Percentiles rank a stretch among this genome's conserved stretches.
phyloP scores from a whole-genome alignment of 2,888 invertebrate genomes.

The Platypus cylindrus region DNA sequence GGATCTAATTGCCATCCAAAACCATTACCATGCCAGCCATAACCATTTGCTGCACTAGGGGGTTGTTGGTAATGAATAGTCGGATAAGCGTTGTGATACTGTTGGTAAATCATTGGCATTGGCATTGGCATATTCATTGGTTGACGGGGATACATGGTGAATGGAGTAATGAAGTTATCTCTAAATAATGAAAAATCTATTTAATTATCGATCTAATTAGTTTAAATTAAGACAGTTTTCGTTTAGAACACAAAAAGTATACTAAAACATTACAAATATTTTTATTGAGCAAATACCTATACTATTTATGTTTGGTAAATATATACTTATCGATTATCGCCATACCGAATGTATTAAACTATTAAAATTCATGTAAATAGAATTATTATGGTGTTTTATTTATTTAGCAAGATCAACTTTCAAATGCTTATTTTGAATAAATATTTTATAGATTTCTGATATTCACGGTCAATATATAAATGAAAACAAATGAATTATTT shows the following conservation, averaged over 20 bases:
- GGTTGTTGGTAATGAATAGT: slow-evolving; percentile 29
- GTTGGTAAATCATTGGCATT: slow-evolving; percentile 25
- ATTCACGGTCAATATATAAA: no score
- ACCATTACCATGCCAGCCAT: slow-evolving; percentile 36
- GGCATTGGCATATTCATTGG: slow-evolving; percentile 16
- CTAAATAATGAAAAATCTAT: not conserved
- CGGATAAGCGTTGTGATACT: slow-evolving; percentile 33
- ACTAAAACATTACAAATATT: not conserved
- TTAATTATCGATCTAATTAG: not conserved
- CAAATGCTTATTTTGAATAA: no score
- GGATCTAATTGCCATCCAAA: slow-evolving; percentile 35
- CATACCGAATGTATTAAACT: no score
- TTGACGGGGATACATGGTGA: slow-evolving; percentile 11
- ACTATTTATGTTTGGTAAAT: not conserved
- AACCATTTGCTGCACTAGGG: slow-evolving; percentile 32
- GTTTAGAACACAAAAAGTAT: not conserved
- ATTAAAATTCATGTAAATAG: no score
- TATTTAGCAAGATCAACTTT: no score
- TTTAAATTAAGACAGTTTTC: not conserved
- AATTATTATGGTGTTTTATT: no score
- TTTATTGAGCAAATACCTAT: not conserved
- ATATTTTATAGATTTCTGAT: no score
- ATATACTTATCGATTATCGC: not conserved
- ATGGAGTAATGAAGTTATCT: not conserved
- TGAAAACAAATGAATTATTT: no score